Evolutionary conservation across 2,888 invertebrate species (phyloP).

Genomic region (Eremobia ochroleuca): DNA sequence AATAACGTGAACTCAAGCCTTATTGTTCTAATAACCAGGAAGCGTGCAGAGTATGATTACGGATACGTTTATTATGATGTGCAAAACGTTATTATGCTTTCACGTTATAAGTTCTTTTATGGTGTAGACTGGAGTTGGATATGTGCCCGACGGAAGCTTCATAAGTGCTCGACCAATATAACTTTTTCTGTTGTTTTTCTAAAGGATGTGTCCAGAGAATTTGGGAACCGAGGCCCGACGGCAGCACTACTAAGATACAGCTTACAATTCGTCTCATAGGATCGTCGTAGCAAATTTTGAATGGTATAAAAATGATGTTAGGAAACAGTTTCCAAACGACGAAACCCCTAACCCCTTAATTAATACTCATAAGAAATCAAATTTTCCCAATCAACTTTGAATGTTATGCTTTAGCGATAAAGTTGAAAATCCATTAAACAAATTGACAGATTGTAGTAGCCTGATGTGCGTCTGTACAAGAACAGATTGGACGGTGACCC

Average conservation of each 20-base stretch:
- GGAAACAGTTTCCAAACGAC: background rate
- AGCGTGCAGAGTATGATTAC: constrained; percentile 40
- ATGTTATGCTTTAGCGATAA: no score
- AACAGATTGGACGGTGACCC: no score
- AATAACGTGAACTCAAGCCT: constrained; percentile 31
- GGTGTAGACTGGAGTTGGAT: constrained; percentile 5
- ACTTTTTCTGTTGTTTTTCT: background rate
- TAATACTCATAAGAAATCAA: background rate
- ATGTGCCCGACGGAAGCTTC: constrained; percentile 5
- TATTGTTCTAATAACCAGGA: constrained; percentile 40
- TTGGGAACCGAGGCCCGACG: background rate
- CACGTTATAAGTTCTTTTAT: constrained; percentile 25
- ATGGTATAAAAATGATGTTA: background rate
- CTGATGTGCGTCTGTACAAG: no score
- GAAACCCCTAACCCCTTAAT: background rate
- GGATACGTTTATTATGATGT: constrained; percentile 37
- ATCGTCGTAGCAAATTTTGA: background rate
- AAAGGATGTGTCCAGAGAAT: background rate
- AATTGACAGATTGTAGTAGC: no score
- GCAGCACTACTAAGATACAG: background rate
- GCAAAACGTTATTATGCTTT: constrained; percentile 34
- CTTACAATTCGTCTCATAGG: no score
- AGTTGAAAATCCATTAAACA: no score
- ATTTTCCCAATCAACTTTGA: no score
- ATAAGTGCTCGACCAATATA: background rate